Conservation (phyloP, 2,797 vertebrate species). For the Strix occidentalis region DNA sequence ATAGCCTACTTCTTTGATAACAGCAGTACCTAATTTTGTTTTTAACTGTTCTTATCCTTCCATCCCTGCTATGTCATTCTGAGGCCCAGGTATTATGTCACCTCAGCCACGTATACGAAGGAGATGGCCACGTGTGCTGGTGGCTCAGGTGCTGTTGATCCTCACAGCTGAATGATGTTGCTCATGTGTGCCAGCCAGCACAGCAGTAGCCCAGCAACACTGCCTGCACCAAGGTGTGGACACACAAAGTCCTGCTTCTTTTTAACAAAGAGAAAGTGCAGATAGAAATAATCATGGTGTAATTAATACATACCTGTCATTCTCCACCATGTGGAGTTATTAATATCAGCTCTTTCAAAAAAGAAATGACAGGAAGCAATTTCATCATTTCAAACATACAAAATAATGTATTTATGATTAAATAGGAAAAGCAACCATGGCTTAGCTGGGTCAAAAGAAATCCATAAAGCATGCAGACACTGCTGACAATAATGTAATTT, state of each 20-base stretch:
- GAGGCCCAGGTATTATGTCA: background rate
- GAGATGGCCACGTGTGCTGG: fast-evolving
- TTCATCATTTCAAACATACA: background rate
- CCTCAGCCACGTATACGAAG: fast-evolving
- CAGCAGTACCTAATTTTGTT: background rate
- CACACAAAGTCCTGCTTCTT: background rate
- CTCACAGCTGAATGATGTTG: background rate
- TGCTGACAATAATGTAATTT: background rate
- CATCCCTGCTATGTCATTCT: background rate
- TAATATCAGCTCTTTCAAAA: background rate
- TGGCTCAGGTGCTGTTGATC: fast-evolving
- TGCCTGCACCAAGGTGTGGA: background rate
- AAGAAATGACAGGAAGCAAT: fast-evolving
- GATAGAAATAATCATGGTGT: background rate
- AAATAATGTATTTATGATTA: background rate
- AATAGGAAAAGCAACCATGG: background rate
- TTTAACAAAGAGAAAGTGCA: background rate
- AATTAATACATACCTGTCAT: background rate
- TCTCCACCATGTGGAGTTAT: background rate
- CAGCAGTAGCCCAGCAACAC: slow-evolving; percentile 10
- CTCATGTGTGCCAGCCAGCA: background rate
- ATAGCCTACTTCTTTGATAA: background rate
- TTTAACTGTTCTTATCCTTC: background rate
- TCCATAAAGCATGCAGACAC: background rate
- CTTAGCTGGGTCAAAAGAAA: background rate